Evolutionary conservation across 2,113 vertebrate genomes (phyloP).

Genomic region (Chascanopsetta lugubris): DNA sequence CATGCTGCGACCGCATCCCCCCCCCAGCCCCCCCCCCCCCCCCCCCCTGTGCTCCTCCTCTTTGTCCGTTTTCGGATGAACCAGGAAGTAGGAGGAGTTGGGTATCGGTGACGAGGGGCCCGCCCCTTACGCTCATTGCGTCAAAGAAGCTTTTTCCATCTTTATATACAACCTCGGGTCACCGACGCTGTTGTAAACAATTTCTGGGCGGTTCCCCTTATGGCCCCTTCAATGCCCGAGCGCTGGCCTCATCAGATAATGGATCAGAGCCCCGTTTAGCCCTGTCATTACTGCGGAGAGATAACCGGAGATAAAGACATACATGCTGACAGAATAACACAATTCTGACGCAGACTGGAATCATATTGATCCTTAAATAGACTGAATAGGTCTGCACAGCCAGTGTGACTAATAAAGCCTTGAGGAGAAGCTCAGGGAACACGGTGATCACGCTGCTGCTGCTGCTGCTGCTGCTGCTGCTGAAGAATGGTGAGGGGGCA

Average conservation of each 20-base stretch:
- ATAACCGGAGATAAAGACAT: slow-evolving; percentile 7
- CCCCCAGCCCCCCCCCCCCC: no score
- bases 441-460: slow-evolving; percentile 13
- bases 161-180: no score
- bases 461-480: not conserved
- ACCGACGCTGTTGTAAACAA: no score
- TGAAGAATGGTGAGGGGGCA: slow-evolving; percentile 1
- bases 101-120: no score
- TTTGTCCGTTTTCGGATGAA: no score
- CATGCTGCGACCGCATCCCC: no score
- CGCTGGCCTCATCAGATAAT: slow-evolving; percentile 4
- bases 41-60: no score
- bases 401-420: slow-evolving; percentile 42
- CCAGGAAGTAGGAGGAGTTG: no score
- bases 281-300: not conserved
- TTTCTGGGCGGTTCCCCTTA: no score
- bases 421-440: slow-evolving; percentile 18
- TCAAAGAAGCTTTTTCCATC: no score
- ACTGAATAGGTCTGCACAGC: slow-evolving; percentile 10
- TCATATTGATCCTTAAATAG: slow-evolving; percentile 28
- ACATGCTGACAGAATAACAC: slow-evolving; percentile 6
- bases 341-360: slow-evolving; percentile 15
- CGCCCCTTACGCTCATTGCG: no score
- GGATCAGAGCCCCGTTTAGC: slow-evolving; percentile 1
- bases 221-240: not conserved